These are phyloP conservation scores for Crocallis elinguaria DNA, from an alignment of 2,888 invertebrate species.

Conservation along the genomic window DNA sequence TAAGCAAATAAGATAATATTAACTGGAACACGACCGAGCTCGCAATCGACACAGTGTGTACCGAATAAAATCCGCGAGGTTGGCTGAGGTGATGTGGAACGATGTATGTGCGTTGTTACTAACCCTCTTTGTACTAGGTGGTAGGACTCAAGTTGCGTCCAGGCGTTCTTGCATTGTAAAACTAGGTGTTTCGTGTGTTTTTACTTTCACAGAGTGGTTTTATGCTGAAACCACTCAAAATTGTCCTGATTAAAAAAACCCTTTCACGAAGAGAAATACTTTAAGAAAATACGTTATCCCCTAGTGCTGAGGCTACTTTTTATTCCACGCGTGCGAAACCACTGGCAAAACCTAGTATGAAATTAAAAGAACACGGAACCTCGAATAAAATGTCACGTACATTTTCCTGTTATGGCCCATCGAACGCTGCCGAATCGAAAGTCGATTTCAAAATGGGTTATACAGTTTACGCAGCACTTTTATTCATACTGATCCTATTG, in stretches of 20 bases:
- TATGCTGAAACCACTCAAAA: too few relatives aligned
- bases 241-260: too few relatives aligned
- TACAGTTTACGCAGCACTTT: conserved; percentile 31
- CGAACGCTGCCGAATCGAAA: conserved; percentile 10
- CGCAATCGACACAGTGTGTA: background rate
- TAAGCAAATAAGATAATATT: conserved; percentile 10
- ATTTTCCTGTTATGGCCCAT: background rate
- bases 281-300: too few relatives aligned
- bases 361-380: too few relatives aligned
- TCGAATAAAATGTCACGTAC: conserved; percentile 15
- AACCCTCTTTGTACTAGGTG: background rate
- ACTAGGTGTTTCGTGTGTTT: too few relatives aligned
- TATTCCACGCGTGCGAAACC: too few relatives aligned
- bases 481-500: conserved; percentile 18
- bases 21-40: background rate
- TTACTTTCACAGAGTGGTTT: too few relatives aligned
- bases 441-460: conserved; percentile 33
- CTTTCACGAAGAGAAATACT: too few relatives aligned
- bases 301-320: too few relatives aligned
- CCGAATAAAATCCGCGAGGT: background rate
- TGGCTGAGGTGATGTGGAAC: background rate
- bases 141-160: too few relatives aligned
- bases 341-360: too few relatives aligned
- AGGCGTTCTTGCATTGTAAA: too few relatives aligned
- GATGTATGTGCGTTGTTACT: background rate